A percentile compares a stretch with the other conserved stretches of the same genome.
phyloP scores from a whole-genome alignment of 2,888 invertebrate genomes.

The Heliconius aoede region DNA sequence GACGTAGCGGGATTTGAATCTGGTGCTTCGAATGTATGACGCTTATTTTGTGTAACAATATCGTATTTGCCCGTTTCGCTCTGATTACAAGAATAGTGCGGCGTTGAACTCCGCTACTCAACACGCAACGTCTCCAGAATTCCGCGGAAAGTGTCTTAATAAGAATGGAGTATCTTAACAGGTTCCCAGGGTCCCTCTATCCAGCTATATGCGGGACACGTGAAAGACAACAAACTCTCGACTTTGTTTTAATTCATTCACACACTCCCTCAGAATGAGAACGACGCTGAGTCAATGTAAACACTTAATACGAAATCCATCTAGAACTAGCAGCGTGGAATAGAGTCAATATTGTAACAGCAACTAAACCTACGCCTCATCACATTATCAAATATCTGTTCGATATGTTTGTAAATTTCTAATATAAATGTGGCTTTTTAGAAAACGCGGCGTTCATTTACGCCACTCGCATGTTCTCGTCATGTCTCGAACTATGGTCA shows the following conservation, averaged over 20 bases:
- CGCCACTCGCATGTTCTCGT: background rate
- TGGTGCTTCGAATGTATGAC: too few relatives aligned
- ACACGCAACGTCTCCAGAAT: too few relatives aligned
- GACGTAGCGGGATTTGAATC: too few relatives aligned
- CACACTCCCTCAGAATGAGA: background rate
- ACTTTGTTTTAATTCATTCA: constrained; percentile 6
- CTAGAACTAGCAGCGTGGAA: constrained; percentile 13
- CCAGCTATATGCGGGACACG: too few relatives aligned
- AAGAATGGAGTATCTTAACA: background rate
- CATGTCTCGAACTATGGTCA: background rate
- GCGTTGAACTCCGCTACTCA: too few relatives aligned
- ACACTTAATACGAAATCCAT: constrained; percentile 19
- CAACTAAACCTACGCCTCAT: constrained; percentile 19
- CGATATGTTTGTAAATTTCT: background rate
- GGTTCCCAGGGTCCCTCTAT: background rate
- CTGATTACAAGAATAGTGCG: too few relatives aligned
- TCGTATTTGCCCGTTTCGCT: too few relatives aligned
- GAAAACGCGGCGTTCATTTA: background rate
- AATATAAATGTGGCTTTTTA: background rate
- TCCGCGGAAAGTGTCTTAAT: background rate
- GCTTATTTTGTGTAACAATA: too few relatives aligned
- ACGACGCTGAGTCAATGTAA: constrained; percentile 11
- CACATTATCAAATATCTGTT: background rate
- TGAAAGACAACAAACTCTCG: background rate
- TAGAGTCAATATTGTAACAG: constrained; percentile 18